phyloP scores from a whole-genome alignment of 2,797 vertebrate species.

The Adelosebastes latens region DNA sequence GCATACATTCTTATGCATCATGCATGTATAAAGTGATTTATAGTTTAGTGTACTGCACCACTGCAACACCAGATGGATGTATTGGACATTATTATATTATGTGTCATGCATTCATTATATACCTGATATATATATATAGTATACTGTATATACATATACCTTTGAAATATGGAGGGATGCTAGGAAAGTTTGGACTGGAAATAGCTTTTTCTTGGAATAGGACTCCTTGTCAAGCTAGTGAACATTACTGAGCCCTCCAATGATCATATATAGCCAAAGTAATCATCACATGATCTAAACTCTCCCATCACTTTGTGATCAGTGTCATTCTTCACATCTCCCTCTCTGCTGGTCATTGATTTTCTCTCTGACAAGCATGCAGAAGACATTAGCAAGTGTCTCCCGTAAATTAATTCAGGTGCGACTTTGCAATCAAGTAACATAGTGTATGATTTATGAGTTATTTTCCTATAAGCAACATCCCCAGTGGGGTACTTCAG shows the following conservation, averaged over 20 bases:
- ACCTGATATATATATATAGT: background rate
- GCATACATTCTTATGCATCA: background rate
- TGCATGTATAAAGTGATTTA: background rate
- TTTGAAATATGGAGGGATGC: background rate
- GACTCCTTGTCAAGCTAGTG: background rate
- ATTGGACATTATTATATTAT: background rate
- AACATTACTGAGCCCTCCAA: background rate
- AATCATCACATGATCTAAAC: background rate
- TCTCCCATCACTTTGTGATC: background rate
- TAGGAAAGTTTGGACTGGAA: background rate
- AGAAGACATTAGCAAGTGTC: background rate
- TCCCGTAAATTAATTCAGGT: slow-evolving; percentile 25
- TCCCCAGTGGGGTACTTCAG: slow-evolving; percentile 9
- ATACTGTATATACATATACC: too few relatives aligned
- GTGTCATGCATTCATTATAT: background rate
- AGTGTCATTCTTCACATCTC: background rate
- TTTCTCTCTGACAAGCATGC: background rate
- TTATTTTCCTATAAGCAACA: slow-evolving; percentile 9
- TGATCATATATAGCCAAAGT: background rate
- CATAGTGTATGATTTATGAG: slow-evolving; percentile 16
- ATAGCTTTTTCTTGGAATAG: background rate
- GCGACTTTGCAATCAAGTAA: slow-evolving; percentile 37
- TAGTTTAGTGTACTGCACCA: background rate
- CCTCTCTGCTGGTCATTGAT: background rate
- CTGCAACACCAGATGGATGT: background rate